phyloP scores from a whole-genome alignment of 2,113 vertebrate species.

The Trogon melanurus region DNA sequence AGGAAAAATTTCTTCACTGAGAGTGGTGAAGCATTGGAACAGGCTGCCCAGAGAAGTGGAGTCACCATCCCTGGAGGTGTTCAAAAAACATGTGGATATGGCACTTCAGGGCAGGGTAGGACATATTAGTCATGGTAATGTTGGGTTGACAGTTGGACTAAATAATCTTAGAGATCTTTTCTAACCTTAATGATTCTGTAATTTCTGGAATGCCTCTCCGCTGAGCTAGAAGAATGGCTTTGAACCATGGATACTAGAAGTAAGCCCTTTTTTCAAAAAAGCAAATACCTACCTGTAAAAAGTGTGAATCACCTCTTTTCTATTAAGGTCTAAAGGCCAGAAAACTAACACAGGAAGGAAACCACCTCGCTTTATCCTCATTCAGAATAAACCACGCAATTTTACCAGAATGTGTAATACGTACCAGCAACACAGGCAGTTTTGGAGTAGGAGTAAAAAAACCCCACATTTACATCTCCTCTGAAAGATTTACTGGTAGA shows the following conservation, averaged over 20 bases:
- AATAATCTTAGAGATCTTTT: too few relatives aligned
- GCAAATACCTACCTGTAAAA: not conserved
- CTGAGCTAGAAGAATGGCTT: not conserved
- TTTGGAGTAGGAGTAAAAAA: not conserved
- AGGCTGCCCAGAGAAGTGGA: too few relatives aligned
- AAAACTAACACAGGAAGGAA: not conserved
- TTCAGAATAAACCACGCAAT: not conserved
- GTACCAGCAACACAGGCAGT: not conserved
- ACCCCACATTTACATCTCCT: not conserved
- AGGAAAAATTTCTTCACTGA: too few relatives aligned
- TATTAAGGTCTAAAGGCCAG: not conserved
- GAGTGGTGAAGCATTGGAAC: too few relatives aligned
- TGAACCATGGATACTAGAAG: not conserved
- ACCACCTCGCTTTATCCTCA: not conserved
- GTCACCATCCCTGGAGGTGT: too few relatives aligned
- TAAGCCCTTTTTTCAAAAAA: not conserved
- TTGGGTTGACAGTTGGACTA: too few relatives aligned
- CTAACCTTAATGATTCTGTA: too few relatives aligned
- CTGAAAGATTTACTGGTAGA: not conserved
- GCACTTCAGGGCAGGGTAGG: too few relatives aligned
- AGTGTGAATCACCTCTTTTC: not conserved
- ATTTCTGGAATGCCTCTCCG: not conserved
- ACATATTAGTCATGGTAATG: too few relatives aligned
- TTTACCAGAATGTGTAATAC: not conserved
- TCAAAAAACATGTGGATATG: too few relatives aligned